Evolutionary conservation across 1,140 invertebrate species (phyloP), one percentile per base, ranked within the genome.

Genomic region (Diabrotica virgifera): DNA sequence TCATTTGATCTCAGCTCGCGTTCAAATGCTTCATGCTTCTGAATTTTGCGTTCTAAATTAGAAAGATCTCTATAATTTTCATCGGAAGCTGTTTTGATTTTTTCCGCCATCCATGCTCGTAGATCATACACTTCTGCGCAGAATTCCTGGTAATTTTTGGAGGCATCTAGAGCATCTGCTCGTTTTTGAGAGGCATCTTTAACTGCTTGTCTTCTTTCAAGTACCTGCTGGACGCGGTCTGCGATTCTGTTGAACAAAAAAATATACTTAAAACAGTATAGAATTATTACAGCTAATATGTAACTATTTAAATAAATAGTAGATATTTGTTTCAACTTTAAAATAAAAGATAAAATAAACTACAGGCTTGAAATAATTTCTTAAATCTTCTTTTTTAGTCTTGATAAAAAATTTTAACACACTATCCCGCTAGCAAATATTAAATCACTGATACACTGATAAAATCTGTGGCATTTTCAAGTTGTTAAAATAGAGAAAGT

Each of bases 1-100:
- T 95, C 93, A 77, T 97, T 97, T 0, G 94, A 92, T 50, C 92
- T 85, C 6, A 99, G 79, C 77, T 99, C 97, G 13, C 96, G 84
- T 76, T 98, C 95, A 77, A 99, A 98, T 0, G 96, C 97, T 79
- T 98, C 95, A 76, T 99, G 97, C 76, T 98, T 98, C 78, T 98
- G 94, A 4, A 98, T 81, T 78, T 98, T 98, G 4, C 94, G 84
- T 65, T 95, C 93, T 50, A 99, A 81, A 76, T 98, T 97, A 50
- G 87, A 90, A 12, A 97, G 81, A 75, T 98, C 96, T 36, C 93
- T 85, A 73, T 97, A 97, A 60, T 90, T 95, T 75, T 98, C 94
- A 74, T 98, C 96, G 5, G 89, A 89, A 0, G 95, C 94, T 5
- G 91, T 91, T 77, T 90, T 90, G 66, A 91, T 87, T 81, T 98